Evolutionary conservation across 2,888 invertebrate species (phyloP).

Genomic region (Leucophora obtusa): DNA sequence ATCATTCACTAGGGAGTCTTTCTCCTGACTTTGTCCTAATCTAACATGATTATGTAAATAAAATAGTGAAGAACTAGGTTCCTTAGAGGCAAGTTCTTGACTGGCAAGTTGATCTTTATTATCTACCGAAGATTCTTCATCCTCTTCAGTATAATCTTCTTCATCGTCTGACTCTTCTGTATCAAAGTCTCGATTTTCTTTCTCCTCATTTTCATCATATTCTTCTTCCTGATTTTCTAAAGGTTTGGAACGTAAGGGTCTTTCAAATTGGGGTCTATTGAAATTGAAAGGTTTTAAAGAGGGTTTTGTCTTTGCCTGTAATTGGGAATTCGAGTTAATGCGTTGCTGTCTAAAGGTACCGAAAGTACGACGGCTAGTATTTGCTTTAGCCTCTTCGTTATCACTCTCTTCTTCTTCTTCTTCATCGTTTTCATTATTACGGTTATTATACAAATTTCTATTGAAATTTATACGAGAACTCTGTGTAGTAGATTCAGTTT

Average conservation of each 20-base stretch:
- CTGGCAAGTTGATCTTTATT: conserved; percentile 33
- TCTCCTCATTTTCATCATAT: conserved; percentile 50
- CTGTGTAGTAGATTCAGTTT: conserved; percentile 52
- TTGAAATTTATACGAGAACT: conserved; percentile 63
- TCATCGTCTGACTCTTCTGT: conserved; percentile 41
- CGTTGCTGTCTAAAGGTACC: neutral
- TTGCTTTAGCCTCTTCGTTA: conserved; percentile 20
- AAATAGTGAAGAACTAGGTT: conserved; percentile 44
- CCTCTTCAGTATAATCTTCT: conserved; percentile 41
- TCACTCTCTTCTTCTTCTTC: conserved; percentile 17
- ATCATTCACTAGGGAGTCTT: conserved; percentile 52
- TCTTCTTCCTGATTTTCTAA: neutral
- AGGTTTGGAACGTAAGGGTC: conserved; percentile 5
- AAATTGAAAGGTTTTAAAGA: conserved; percentile 42
- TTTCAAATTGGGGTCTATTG: conserved; percentile 33
- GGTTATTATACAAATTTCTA: conserved; percentile 58
- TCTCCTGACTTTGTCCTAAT: conserved; percentile 50
- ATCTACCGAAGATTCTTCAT: conserved; percentile 6
- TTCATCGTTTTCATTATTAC: conserved; percentile 41
- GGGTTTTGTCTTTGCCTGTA: neutral
- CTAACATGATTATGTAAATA: conserved; percentile 56
- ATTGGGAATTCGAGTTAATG: neutral
- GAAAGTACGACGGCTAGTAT: conserved; percentile 13
- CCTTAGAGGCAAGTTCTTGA: conserved; percentile 51
- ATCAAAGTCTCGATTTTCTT: conserved; percentile 42